Percentiles rank a stretch among this genome's conserved stretches.
Conservation (phyloP, 2,888 invertebrate genomes). For the Minunthozetes semirufus region DNA sequence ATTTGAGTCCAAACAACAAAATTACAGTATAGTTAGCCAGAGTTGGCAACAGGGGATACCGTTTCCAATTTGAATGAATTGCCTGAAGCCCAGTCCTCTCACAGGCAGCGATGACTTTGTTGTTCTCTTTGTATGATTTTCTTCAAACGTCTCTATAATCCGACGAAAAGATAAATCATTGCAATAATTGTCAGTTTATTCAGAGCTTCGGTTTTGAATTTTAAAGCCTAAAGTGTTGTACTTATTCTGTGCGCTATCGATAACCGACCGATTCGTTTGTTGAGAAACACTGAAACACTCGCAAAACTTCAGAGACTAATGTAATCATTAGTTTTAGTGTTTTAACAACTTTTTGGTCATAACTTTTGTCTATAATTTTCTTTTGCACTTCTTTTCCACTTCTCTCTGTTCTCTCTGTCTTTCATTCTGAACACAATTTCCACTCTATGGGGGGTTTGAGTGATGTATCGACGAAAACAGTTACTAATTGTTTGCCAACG, state of each 20-base stretch:
- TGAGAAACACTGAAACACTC: neutral
- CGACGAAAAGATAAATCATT: neutral
- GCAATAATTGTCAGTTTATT: slow-evolving; percentile 3
- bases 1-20: neutral
- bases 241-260: neutral
- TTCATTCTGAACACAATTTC: neutral
- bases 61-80: too few relatives aligned
- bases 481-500: slow-evolving; percentile 26
- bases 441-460: neutral
- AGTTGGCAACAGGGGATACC: too few relatives aligned
- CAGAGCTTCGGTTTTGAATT: neutral
- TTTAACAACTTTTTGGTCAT: slow-evolving; percentile 3
- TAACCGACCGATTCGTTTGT: too few relatives aligned
- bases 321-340: neutral
- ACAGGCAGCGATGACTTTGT: neutral
- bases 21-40: neutral
- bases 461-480: slow-evolving; percentile 24
- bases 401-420: neutral
- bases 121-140: neutral
- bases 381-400: neutral
- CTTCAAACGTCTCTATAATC: neutral
- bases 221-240: neutral
- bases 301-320: neutral
- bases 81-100: too few relatives aligned
- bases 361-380: slow-evolving; percentile 7